Evolutionary conservation across 2,113 vertebrate species (phyloP), one percentile per base, ranked within the genome.

Genomic region (Parus major): DNA sequence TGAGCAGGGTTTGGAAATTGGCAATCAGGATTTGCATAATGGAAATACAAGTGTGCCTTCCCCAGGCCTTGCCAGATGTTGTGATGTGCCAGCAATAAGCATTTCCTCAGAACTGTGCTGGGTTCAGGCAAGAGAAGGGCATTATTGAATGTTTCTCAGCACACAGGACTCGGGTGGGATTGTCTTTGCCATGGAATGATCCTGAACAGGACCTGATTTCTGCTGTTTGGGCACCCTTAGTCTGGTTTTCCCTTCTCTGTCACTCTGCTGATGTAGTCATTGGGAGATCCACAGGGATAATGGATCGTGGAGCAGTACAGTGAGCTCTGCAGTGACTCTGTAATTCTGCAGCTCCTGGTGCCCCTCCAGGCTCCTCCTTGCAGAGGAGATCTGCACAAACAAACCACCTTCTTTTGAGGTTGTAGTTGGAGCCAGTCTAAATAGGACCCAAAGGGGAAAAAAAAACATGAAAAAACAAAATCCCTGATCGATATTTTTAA

Each of bases 381-480:
- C 66, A 80, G 4, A 22, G 49, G 17, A 50, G 47, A 35, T 46
- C 57, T 50, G 35, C 61, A 6, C 57, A 55, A 36, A 6, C 57
- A 55, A 36, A 35, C 42, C 41, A 46, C 14, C 7, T 80, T 81
- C 50, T 70, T 59, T 46, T 1, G 2, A 42, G 47, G 14, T 24
- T 56, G 11, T 55, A 46, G 27, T 19, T 82, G 63, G 31, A 71
- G 42, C 35, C 31, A 27, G 25, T 47, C 66, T 77, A 35, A 88
- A 31, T 31, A 63, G 53, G 31, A 89, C 39, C 18, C 35, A 56
- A 64, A 60, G 11, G 22, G 2, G 5, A 36, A 36, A 55, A 44
- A 44, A 52, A 2, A 0, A 0, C 7, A 33, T 15, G 11, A 19
- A 63, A 28, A 5, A 59, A 42, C n/a, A 22, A 68, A 77, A 50